Evolutionary conservation across 2,888 invertebrate species (phyloP).

Genomic region (Incurvaria masculella): DNA sequence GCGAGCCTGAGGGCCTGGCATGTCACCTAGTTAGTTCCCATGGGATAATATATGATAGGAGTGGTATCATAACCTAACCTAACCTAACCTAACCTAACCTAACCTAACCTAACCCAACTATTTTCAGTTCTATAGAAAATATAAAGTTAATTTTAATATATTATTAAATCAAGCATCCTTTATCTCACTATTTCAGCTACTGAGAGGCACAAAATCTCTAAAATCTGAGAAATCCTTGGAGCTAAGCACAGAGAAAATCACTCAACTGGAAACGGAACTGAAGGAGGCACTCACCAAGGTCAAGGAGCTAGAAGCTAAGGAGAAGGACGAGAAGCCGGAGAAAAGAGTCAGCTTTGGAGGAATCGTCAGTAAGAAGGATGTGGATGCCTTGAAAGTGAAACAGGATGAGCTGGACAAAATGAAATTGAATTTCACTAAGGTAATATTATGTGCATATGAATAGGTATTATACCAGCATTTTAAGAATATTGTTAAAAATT

Average conservation of each 20-base stretch:
- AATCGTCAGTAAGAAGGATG: conserved; percentile 40
- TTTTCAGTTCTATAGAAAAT: too few relatives aligned
- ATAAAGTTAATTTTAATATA: too few relatives aligned
- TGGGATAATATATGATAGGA: too few relatives aligned
- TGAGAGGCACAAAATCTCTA: conserved; percentile 52
- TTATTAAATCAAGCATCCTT: too few relatives aligned
- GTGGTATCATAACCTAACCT: too few relatives aligned
- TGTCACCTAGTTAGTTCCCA: too few relatives aligned
- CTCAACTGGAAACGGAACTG: conserved; percentile 60
- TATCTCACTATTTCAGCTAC: conserved; percentile 42
- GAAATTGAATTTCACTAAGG: conserved; percentile 49
- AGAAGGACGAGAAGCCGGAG: conserved; percentile 49
- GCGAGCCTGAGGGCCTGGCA: too few relatives aligned
- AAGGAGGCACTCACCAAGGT: conserved; percentile 57
- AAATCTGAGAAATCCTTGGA: conserved; percentile 55
- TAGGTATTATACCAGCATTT: too few relatives aligned
- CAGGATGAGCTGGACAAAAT: conserved; percentile 55
- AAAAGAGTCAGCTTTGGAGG: conserved; percentile 49
- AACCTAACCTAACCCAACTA: too few relatives aligned
- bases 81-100: too few relatives aligned
- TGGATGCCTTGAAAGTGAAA: conserved; percentile 38
- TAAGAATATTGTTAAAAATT: not conserved
- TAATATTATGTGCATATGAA: too few relatives aligned
- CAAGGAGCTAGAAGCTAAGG: conserved; percentile 49
- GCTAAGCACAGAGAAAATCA: conserved; percentile 60